phyloP scores from a whole-genome alignment of 2,888 invertebrate species.

The Drosophila conformis region DNA sequence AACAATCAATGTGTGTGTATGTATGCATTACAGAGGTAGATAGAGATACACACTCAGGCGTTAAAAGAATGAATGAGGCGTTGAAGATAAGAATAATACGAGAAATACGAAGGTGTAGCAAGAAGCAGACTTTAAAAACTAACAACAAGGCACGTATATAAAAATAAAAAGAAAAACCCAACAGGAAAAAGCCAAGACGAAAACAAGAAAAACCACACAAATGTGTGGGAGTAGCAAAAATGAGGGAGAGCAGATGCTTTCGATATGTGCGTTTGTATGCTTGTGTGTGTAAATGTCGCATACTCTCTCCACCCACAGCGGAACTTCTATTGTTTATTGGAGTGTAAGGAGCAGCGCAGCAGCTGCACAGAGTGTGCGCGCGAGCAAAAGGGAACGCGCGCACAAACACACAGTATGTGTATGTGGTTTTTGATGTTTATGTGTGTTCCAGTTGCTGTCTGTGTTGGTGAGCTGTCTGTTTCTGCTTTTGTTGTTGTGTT shows the following conservation, averaged over 20 bases:
- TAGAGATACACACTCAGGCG: conserved; percentile 17
- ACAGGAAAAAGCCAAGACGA: conserved; percentile 63
- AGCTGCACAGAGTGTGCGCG: conserved; percentile 64
- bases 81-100: conserved; percentile 53
- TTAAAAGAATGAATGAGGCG: conserved; percentile 47
- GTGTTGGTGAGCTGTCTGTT: conserved; percentile 39
- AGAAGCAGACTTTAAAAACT: conserved; percentile 49
- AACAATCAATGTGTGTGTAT: conserved; percentile 1
- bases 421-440: conserved; percentile 31
- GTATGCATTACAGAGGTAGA: conserved; percentile 21
- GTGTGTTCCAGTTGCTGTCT: conserved; percentile 62
- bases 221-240: conserved; percentile 47
- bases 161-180: conserved; percentile 40
- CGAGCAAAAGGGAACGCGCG: conserved; percentile 54
- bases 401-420: conserved; percentile 36
- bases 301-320: conserved; percentile 48
- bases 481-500: conserved; percentile 36
- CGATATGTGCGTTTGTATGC: conserved; percentile 22
- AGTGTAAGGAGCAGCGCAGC: conserved; percentile 51
- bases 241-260: conserved; percentile 46
- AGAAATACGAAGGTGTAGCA: conserved; percentile 35
- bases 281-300: conserved; percentile 44
- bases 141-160: conserved; percentile 48
- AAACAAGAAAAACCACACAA: conserved; percentile 64
- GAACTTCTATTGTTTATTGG: conserved; percentile 70